A percentile compares a stretch with the other conserved stretches of the same genome.
Evolutionary conservation across 2,113 vertebrate species (phyloP).

Genomic region (Hemiscyllium ocellatum): DNA sequence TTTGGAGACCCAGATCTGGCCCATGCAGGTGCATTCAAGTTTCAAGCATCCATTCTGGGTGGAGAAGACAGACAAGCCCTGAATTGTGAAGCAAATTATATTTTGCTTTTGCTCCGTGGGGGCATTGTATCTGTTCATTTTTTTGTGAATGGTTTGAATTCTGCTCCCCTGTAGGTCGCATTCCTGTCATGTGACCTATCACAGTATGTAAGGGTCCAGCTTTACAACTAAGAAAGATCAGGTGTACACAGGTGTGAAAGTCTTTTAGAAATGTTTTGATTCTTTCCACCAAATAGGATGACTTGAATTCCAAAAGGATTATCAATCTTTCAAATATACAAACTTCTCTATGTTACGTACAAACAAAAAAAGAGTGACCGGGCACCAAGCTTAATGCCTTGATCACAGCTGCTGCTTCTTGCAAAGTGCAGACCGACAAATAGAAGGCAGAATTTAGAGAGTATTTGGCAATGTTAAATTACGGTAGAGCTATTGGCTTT

Average conservation of each 20-base stretch:
- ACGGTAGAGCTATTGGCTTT: background rate
- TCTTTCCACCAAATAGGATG: constrained; percentile 28
- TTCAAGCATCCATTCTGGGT: background rate
- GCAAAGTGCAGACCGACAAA: background rate
- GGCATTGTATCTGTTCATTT: constrained; percentile 11
- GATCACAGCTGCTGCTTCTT: background rate
- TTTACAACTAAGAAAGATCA: background rate
- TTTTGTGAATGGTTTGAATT: constrained; percentile 13
- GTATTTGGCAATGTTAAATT: background rate
- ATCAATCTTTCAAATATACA: background rate
- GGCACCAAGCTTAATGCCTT: background rate
- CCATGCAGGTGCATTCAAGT: background rate
- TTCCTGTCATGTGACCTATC: constrained; percentile 30
- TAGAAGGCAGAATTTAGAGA: background rate
- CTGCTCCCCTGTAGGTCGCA: constrained; percentile 32
- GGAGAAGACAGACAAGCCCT: background rate
- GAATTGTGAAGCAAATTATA: background rate
- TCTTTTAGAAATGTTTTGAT: constrained; percentile 16
- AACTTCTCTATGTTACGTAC: background rate
- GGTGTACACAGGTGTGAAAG: constrained; percentile 36
- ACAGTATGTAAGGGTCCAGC: background rate
- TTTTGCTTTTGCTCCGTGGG: background rate
- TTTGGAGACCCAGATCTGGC: background rate
- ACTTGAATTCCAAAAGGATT: constrained; percentile 35
- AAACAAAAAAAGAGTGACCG: background rate